phyloP scores from a whole-genome alignment of 2,888 invertebrate genomes.

The Xiphydria camelus region DNA sequence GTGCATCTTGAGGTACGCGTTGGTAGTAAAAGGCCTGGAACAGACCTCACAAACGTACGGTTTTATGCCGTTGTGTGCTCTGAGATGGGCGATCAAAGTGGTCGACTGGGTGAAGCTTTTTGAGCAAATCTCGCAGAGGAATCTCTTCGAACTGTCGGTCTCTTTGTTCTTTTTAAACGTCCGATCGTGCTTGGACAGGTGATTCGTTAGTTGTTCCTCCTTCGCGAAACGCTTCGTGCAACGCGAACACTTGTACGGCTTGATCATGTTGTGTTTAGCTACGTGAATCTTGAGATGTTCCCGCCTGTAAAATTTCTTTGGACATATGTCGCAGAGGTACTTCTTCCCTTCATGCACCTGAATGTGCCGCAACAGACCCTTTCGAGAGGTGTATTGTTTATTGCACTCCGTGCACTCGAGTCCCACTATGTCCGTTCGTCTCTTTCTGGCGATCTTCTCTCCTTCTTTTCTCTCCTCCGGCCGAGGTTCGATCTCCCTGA shows the following conservation, averaged over 20 bases:
- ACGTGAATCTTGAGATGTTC: constrained; percentile 55
- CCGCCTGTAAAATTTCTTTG: constrained; percentile 53
- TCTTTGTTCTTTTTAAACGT: constrained; percentile 51
- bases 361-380: constrained; percentile 51
- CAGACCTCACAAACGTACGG: constrained; percentile 55
- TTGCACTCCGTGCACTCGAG: constrained; percentile 55
- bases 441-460: constrained; percentile 46
- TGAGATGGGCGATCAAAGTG: constrained; percentile 50
- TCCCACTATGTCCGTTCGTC: constrained; percentile 53
- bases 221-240: constrained; percentile 55
- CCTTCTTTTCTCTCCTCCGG: constrained; percentile 39
- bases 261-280: constrained; percentile 55
- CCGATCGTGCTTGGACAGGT: constrained; percentile 51
- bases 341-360: constrained; percentile 55
- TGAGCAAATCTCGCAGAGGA: constrained; percentile 54
- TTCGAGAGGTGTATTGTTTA: constrained; percentile 52
- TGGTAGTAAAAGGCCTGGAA: constrained; percentile 53
- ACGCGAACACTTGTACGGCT: constrained; percentile 52
- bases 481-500: constrained; percentile 48
- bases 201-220: constrained; percentile 52
- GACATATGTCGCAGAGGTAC: constrained; percentile 54
- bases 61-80: constrained; percentile 55
- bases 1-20: constrained; percentile 55
- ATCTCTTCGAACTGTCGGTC: constrained; percentile 50
- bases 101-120: constrained; percentile 56